phyloP scores from a whole-genome alignment of 2,888 invertebrate genomes.

The Hyles lineata region DNA sequence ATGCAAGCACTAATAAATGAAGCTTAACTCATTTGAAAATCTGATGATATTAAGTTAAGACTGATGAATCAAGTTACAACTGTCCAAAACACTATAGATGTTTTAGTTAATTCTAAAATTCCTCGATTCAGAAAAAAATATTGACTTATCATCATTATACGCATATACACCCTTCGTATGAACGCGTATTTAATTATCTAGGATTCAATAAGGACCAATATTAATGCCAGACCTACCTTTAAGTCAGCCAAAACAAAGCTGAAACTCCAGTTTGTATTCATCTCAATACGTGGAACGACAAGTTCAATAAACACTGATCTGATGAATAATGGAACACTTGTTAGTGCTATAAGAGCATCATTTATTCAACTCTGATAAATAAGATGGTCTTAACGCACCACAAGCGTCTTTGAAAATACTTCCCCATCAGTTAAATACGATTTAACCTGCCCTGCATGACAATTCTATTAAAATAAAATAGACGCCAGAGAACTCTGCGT shows the following conservation, averaged over 20 bases:
- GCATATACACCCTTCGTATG: no score
- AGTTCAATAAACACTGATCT: conserved; percentile 7
- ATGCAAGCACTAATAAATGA: no score
- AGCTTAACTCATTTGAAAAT: no score
- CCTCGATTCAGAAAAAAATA: no score
- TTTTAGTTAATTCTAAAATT: no score
- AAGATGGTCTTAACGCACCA: background rate
- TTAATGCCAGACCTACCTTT: no score
- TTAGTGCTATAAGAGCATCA: background rate
- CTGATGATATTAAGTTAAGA: no score
- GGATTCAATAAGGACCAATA: no score
- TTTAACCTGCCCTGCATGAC: background rate
- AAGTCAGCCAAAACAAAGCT: background rate
- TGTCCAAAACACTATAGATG: no score
- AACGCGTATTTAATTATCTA: no score
- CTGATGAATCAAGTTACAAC: no score
- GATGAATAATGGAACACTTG: conserved; percentile 13
- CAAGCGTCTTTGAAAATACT: background rate
- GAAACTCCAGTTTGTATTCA: background rate
- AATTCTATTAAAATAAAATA: background rate
- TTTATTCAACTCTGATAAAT: conserved; percentile 1
- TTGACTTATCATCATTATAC: no score
- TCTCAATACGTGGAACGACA: background rate
- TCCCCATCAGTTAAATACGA: conserved; percentile 3
- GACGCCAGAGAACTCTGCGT: background rate